These are phyloP conservation scores for Megaustenia siamemsis DNA, from an alignment of 2,888 invertebrate genomes.

Conservation along the genomic window DNA sequence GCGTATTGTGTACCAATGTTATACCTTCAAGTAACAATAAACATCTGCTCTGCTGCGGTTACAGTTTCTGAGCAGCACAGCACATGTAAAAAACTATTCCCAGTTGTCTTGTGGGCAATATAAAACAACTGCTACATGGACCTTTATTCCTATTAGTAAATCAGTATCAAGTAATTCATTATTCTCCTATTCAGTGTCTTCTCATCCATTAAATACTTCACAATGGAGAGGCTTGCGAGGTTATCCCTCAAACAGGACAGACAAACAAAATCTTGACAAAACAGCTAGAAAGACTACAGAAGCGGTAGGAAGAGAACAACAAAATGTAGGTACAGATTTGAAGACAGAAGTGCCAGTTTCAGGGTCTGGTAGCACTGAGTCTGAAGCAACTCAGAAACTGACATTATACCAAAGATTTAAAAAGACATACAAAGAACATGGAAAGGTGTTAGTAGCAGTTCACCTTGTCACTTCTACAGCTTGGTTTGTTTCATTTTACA, in stretches of 20 bases:
- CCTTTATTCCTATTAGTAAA: not conserved
- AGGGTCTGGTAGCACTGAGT: not conserved
- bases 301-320: not conserved
- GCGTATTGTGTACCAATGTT: not conserved
- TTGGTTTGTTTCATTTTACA: conserved; percentile 94
- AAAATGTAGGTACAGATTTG: not conserved
- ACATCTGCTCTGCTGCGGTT: no score
- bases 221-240: not conserved
- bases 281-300: not conserved
- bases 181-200: not conserved
- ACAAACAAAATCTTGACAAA: not conserved
- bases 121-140: no score
- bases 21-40: not conserved
- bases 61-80: not conserved
- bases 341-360: not conserved
- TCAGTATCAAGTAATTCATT: not conserved
- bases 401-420: conserved; percentile 91
- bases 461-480: conserved; percentile 91
- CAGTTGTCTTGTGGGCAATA: not conserved
- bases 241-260: not conserved
- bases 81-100: not conserved
- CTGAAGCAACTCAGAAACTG: conserved; percentile 78
- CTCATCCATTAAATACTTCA: not conserved
- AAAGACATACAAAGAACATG: conserved; percentile 95
- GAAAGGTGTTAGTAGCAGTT: conserved; percentile 96